Evolutionary conservation across 2,888 invertebrate genomes (phyloP).

Genomic region (Coenonympha arcania): DNA sequence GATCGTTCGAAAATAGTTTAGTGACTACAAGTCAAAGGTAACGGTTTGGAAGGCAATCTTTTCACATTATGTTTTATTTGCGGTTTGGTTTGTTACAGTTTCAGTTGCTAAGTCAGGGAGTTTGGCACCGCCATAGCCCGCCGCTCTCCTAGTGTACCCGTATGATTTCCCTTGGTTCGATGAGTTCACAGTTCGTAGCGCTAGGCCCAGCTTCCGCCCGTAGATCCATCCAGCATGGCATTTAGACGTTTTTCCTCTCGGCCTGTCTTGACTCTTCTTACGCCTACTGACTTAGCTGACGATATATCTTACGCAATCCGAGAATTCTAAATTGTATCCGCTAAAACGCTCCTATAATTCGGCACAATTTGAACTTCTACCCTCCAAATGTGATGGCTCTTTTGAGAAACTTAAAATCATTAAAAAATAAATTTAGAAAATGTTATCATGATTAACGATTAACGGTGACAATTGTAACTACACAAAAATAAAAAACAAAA

Average conservation of each 20-base stretch:
- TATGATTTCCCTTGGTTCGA: constrained; percentile 21
- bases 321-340: background rate
- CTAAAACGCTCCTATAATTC: background rate
- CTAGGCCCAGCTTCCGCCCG: constrained; percentile 54
- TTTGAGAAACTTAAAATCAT: constrained; percentile 7
- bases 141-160: constrained; percentile 25
- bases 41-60: constrained; percentile 23
- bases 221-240: constrained; percentile 64
- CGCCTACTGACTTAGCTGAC: constrained; percentile 27
- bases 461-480: no score
- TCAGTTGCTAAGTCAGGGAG: constrained; percentile 47
- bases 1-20: constrained; percentile 4
- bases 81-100: constrained; percentile 46
- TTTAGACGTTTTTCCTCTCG: constrained; percentile 49
- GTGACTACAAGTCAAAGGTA: background rate
- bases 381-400: constrained; percentile 8
- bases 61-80: constrained; percentile 59
- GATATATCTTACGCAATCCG: background rate
- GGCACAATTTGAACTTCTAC: background rate
- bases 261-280: constrained; percentile 48
- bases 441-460: no score
- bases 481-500: no score
- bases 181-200: constrained; percentile 37
- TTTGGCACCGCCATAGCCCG: constrained; percentile 22
- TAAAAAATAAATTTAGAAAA: no score